Conservation (phyloP, 2,888 invertebrate genomes). For the Metopia argyrocephala region DNA sequence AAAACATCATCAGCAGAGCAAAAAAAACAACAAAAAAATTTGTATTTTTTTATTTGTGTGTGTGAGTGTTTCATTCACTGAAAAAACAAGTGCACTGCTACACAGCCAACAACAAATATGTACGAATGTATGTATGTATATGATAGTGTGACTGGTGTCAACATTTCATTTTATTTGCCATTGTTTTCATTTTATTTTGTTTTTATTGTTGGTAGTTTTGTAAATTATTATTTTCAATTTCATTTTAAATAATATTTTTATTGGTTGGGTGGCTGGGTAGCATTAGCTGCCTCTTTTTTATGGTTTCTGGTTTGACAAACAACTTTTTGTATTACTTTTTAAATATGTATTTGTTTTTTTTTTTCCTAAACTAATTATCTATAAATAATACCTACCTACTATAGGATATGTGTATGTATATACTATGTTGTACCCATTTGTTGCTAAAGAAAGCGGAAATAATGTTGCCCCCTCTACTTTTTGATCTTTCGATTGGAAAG, state of each 20-base stretch:
- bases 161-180: conserved; percentile 70
- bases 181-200: conserved; percentile 26
- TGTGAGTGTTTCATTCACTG: not conserved
- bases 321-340: conserved; percentile 69
- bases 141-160: conserved; percentile 6
- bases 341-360: not conserved
- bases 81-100: not conserved
- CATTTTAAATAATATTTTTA: conserved; percentile 3
- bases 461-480: too few relatives aligned
- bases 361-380: too few relatives aligned
- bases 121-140: too few relatives aligned
- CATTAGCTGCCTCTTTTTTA: too few relatives aligned
- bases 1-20: conserved; percentile 73
- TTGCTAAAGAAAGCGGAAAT: too few relatives aligned
- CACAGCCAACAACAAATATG: not conserved
- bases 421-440: too few relatives aligned
- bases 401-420: too few relatives aligned
- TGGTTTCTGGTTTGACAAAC: conserved; percentile 73
- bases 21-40: conserved; percentile 10
- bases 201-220: conserved; percentile 33
- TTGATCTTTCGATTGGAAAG: too few relatives aligned
- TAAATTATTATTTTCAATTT: conserved; percentile 54
- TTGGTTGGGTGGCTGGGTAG: conserved; percentile 66
- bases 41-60: not conserved
- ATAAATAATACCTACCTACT: too few relatives aligned